Conservation (phyloP, 2,888 invertebrate species). For the Drosophila peninsularis region DNA sequence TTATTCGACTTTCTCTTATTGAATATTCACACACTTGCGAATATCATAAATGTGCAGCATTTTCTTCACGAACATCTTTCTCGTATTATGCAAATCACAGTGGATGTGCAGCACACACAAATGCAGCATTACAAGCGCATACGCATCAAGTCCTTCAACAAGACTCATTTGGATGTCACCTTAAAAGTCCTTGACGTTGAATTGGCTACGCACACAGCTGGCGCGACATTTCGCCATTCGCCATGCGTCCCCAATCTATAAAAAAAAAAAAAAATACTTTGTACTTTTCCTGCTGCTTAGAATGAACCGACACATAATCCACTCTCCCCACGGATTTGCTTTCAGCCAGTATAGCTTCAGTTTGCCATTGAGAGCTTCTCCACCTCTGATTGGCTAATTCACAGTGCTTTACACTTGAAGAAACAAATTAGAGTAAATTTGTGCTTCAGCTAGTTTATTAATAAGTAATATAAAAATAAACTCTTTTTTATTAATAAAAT, state of each 20-base stretch:
- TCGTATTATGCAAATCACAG: slow-evolving; percentile 49
- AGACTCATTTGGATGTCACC: slow-evolving; percentile 41
- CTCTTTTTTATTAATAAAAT: too few relatives aligned
- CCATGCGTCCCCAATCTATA: background rate
- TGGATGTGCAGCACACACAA: slow-evolving; percentile 9
- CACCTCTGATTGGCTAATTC: too few relatives aligned
- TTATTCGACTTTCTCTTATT: background rate
- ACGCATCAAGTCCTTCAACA: slow-evolving; percentile 23
- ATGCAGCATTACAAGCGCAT: background rate
- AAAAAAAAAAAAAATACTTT: too few relatives aligned
- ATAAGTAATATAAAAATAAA: background rate
- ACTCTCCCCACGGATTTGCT: slow-evolving; percentile 49
- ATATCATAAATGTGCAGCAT: slow-evolving; percentile 8
- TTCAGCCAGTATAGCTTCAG: slow-evolving; percentile 25
- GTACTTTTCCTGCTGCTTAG: slow-evolving; percentile 35
- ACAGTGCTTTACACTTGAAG: slow-evolving; percentile 6
- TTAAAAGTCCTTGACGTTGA: slow-evolving; percentile 49
- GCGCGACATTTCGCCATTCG: background rate
- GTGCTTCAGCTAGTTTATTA: too few relatives aligned
- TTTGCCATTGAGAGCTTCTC: slow-evolving; percentile 20
- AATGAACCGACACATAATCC: slow-evolving; percentile 57
- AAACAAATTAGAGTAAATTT: background rate
- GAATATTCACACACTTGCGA: slow-evolving; percentile 1
- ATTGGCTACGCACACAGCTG: slow-evolving; percentile 26
- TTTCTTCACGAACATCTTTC: slow-evolving; percentile 19